Base-by-base conservation (phyloP, 2,888 invertebrate species). In the Schrankia costaestrigalis region DNA sequence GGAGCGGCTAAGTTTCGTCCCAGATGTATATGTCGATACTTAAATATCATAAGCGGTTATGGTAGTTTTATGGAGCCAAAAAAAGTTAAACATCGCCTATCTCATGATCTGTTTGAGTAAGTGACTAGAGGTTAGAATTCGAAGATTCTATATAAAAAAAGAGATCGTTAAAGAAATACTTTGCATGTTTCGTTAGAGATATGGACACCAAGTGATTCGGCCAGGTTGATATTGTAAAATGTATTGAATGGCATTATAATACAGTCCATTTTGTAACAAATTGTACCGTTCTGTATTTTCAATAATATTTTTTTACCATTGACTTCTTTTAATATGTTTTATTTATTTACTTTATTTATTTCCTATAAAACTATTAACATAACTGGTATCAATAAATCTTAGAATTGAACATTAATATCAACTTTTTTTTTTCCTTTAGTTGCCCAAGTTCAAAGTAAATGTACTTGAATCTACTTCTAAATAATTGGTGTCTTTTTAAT, bases 1-100 rank as follows among this genome's bases (percentile, higher is more conserved):
- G 71, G 55, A 46, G 51, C 56, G 54, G 41, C 56, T 51, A 46
- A 66, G 63, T 63, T 57, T 58, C 44, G 62, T 59, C 70, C 63
- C 71, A 68, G 77, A 80, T 78, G 62, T 71, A 76, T 76, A 77
- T 77, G 77, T 79, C 79, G 77, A 78, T 75, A 71, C 64, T 75
- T 70, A 73, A 72, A 72, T 71, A 71, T 78, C 72, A 70, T 72
- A 70, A 67, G 68, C 61, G 68, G 74, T 76, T 73, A 73, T 69
- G 71, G 67, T 75, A 71, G 74, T 80, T 79, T 81, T 75, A 71
- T 60, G 51, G 57, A 58, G 59, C 71, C 63, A 68, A 75, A 78
- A 75, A 78, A 71, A 71, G 37, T 42, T 47, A 66, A 71, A 71
- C 67, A 66, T 56, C 59, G 43, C 54, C 61, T 75, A 79, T 78